Base-by-base conservation (phyloP, 2,888 invertebrate species). In the Idaea biselata region DNA sequence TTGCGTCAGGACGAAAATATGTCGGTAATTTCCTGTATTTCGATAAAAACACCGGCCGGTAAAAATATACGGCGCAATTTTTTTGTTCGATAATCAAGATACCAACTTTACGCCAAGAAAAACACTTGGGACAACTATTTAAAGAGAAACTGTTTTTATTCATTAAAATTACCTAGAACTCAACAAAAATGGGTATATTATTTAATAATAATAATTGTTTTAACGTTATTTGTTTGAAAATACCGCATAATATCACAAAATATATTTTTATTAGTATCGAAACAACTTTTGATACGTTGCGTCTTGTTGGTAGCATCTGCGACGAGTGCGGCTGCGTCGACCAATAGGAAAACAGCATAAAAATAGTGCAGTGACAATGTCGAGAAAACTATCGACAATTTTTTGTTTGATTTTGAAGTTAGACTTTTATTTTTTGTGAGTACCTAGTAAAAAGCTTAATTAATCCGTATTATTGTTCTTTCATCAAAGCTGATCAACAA, bases 331-430 rank as follows among this genome's bases (percentile, higher is more conserved):
- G 79, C 75, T 73, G 65, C 69, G 59, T 59, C 77, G 60, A 76
- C 89, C 89, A 89, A 89, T 89, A 80, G 75, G 78, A 74, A 68
- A 64, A 63, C 66, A 63, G 69, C 53, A 17, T 11, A 60, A 59
- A 75, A 65, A 69, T 66, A 68, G 79, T 33, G 77, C 16, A 67
- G 74, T 18, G 57, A 71, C 61, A 61, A 65, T 76, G 66, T 82
- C 83, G 82, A 82, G 66, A 71, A 6, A 8, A 53, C 4, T 73
- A 64, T 79, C 79, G 77, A 79, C 69, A 65, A 55, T 56, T 25
- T 44, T 11, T 44, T 44, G 1, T 14, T 14, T 11, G 2, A 44
- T 44, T 3, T 44, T 8, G 44, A 3, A 14, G 8, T 8, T 32
- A 6, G 32, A 32, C 32, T 32, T n/a, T n/a, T n/a, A n/a, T n/a